These are phyloP conservation scores for Automeris io DNA, from an alignment of 2,888 invertebrate genomes.

Conservation along the genomic window DNA sequence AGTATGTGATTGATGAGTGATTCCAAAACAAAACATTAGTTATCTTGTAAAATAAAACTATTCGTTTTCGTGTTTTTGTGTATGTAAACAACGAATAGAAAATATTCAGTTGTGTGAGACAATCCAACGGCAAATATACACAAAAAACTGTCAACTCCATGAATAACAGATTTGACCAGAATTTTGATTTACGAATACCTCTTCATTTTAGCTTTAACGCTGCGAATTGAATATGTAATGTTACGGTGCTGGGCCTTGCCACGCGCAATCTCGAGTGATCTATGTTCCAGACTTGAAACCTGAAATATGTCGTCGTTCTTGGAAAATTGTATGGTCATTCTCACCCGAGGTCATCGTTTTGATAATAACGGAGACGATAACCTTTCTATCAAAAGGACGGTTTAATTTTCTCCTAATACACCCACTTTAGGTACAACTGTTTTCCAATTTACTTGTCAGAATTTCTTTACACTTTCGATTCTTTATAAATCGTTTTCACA, in stretches of 20 bases:
- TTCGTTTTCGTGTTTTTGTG: too few relatives aligned
- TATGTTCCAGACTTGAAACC: conserved; percentile 16
- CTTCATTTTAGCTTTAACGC: conserved; percentile 54
- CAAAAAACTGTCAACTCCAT: conserved; percentile 33
- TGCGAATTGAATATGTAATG: conserved; percentile 61
- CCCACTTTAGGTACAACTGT: conserved; percentile 1
- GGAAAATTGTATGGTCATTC: conserved; percentile 23
- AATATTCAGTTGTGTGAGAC: too few relatives aligned
- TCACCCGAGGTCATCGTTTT: background rate
- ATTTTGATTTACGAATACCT: conserved; percentile 60
- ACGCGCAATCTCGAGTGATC: conserved; percentile 23
- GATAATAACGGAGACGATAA: background rate
- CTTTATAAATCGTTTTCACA: background rate
- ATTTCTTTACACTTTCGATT: background rate
- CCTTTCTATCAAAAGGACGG: background rate
- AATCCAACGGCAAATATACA: conserved; percentile 13
- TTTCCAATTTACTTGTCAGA: background rate
- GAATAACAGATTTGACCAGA: conserved; percentile 61
- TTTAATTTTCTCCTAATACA: conserved; percentile 3
- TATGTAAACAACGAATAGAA: too few relatives aligned
- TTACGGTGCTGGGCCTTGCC: conserved; percentile 21
- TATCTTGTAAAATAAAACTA: too few relatives aligned
- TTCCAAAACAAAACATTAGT: too few relatives aligned
- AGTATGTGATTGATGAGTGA: too few relatives aligned
- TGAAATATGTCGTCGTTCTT: conserved; percentile 20